Evolutionary conservation across 2,888 invertebrate genomes (phyloP).

Genomic region (Limulus polyphemus): DNA sequence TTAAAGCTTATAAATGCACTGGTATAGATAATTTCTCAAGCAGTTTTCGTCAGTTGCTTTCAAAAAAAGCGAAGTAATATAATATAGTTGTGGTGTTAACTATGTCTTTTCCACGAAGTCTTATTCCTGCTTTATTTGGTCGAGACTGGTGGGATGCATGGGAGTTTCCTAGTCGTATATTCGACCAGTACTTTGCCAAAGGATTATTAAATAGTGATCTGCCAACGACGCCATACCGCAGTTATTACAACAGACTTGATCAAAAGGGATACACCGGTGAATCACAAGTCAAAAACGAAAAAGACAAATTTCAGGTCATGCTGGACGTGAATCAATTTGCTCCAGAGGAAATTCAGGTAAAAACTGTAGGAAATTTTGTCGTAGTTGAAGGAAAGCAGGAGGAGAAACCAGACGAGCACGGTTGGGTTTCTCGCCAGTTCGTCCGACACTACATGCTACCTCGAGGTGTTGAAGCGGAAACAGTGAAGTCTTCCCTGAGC

Average conservation of each 20-base stretch:
- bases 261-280: background rate
- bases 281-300: background rate
- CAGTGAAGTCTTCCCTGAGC: slow-evolving; percentile 58
- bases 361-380: slow-evolving; percentile 53
- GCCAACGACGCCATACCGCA: background rate
- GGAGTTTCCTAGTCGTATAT: slow-evolving; percentile 1
- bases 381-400: slow-evolving; percentile 66
- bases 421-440: slow-evolving; percentile 60
- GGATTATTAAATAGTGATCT: slow-evolving; percentile 1
- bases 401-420: slow-evolving; percentile 71
- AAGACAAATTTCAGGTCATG: slow-evolving; percentile 14
- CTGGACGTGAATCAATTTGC: slow-evolving; percentile 62
- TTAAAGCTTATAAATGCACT: too few species aligned
- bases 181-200: slow-evolving; percentile 1
- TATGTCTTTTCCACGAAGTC: background rate
- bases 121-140: background rate
- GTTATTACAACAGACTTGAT: background rate
- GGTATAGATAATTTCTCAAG: too few species aligned
- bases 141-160: background rate
- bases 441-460: slow-evolving; percentile 61
- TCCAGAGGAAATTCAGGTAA: slow-evolving; percentile 62
- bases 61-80: too few species aligned
- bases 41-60: too few species aligned
- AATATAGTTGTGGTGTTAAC: too few species aligned
- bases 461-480: slow-evolving; percentile 57